Conservation (phyloP, 2,797 vertebrate genomes). For the Mus spretus region DNA sequence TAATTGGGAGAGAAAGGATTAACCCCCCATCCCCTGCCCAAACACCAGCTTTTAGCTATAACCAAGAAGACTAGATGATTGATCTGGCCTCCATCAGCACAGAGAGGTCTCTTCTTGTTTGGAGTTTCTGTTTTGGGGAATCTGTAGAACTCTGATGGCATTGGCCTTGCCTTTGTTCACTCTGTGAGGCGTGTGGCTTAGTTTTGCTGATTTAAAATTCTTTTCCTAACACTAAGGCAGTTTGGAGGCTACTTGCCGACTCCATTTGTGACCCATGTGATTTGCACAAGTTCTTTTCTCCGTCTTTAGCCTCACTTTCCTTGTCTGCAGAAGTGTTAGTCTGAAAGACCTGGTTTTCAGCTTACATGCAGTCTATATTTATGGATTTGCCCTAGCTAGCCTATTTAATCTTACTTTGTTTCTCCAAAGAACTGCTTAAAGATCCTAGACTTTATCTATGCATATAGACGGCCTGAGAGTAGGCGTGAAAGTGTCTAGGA, state of each 20-base stretch:
- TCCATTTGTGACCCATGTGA: neutral
- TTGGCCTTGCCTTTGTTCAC: conserved; percentile 27
- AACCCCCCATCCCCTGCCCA: neutral
- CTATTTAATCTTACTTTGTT: conserved; percentile 33
- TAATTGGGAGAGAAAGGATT: conserved; percentile 33
- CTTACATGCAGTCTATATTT: neutral
- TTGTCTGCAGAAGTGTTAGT: conserved; percentile 19
- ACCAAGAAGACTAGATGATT: neutral
- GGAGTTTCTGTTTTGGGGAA: neutral
- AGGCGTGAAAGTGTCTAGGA: neutral
- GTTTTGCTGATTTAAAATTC: neutral
- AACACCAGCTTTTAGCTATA: conserved; percentile 31
- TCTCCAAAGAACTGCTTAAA: conserved; percentile 29
- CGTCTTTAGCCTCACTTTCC: conserved; percentile 15
- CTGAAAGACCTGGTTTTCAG: conserved; percentile 9
- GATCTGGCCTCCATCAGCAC: neutral
- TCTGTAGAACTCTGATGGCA: neutral
- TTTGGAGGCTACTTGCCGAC: conserved; percentile 21
- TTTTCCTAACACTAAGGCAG: neutral
- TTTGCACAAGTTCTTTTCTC: neutral
- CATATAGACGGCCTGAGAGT: too few relatives aligned
- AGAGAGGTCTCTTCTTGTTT: neutral
- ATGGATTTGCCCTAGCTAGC: conserved; percentile 24
- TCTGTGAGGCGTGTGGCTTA: neutral
- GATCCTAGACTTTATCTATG: neutral